Evolutionary conservation across 1,140 invertebrate species (phyloP).

Genomic region (Neodiprion virginianus): DNA sequence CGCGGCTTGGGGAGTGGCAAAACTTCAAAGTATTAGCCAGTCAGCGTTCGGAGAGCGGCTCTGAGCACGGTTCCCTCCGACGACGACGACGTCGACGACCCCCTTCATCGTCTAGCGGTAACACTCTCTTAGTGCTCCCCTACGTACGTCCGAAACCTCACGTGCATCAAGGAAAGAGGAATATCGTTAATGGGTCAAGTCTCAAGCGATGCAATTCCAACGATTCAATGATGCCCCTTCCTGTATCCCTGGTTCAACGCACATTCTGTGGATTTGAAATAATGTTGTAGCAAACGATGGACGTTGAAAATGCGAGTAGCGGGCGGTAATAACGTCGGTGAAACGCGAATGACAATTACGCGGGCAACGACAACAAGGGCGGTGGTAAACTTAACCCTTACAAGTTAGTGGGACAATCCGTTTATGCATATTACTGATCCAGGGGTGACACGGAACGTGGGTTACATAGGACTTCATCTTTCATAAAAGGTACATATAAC

Average conservation of each 20-base stretch:
- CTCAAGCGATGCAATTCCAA: not conserved
- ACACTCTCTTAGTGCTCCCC: not conserved
- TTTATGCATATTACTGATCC: slow-evolving; percentile 59
- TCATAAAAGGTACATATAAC: slow-evolving; percentile 53
- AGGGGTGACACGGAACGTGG: slow-evolving; percentile 41
- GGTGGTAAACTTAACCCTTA: slow-evolving; percentile 58
- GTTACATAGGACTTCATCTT: slow-evolving; percentile 56
- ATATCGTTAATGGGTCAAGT: not conserved
- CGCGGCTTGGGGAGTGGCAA: not conserved
- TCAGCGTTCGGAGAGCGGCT: not conserved
- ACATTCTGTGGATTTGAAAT: too few relatives aligned
- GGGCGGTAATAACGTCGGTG: not conserved
- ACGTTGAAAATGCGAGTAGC: not conserved
- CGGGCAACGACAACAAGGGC: not conserved
- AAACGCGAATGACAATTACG: too few relatives aligned
- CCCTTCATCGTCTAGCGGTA: not conserved
- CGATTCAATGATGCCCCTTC: too few relatives aligned
- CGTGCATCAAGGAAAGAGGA: not conserved
- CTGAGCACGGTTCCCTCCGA: not conserved
- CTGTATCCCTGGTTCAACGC: too few relatives aligned
- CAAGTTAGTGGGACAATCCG: slow-evolving; percentile 62
- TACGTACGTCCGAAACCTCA: not conserved
- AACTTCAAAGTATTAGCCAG: slow-evolving; percentile 3
- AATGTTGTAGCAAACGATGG: too few relatives aligned
- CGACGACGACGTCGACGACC: not conserved